A percentile compares a stretch with the other conserved stretches of the same genome.
Conservation (phyloP, 2,113 vertebrate species). For the Actenoides hombroni region DNA sequence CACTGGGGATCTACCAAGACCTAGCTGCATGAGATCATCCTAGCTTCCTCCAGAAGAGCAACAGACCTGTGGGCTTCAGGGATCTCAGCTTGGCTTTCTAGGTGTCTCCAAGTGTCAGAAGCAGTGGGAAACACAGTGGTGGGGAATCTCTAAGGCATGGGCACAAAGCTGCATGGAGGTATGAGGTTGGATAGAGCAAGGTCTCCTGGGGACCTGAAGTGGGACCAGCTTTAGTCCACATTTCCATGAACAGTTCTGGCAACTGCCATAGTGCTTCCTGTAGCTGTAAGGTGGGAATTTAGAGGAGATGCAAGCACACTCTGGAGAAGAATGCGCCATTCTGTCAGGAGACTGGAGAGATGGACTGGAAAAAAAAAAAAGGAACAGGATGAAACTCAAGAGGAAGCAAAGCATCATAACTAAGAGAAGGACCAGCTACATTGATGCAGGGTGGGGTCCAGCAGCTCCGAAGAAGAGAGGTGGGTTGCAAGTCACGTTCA, state of each 20-base stretch:
- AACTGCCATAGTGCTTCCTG: not conserved
- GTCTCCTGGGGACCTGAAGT: not conserved
- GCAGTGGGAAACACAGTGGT: not conserved
- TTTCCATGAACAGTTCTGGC: not conserved
- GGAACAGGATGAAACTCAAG: conserved; percentile 1
- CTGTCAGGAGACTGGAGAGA: conserved; percentile 23
- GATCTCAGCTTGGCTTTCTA: not conserved
- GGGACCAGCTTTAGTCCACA: not conserved
- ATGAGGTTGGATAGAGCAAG: not conserved
- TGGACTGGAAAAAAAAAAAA: conserved; percentile 21
- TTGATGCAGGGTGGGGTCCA: not conserved
- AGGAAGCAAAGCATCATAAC: not conserved
- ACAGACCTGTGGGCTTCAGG: not conserved
- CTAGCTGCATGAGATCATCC: not conserved
- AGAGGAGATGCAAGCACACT: not conserved
- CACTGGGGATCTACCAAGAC: not conserved
- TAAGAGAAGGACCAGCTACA: not conserved
- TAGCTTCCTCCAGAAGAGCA: not conserved
- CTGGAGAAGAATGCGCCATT: not conserved
- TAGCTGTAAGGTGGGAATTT: not conserved
- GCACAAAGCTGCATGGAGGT: not conserved
- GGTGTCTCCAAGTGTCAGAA: not conserved
- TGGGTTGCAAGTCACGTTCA: not conserved
- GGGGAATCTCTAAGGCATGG: not conserved
- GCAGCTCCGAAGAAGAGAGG: not conserved